Evolutionary conservation across 2,113 vertebrate genomes (phyloP).

Genomic region (Gnathonemus longibarbis): DNA sequence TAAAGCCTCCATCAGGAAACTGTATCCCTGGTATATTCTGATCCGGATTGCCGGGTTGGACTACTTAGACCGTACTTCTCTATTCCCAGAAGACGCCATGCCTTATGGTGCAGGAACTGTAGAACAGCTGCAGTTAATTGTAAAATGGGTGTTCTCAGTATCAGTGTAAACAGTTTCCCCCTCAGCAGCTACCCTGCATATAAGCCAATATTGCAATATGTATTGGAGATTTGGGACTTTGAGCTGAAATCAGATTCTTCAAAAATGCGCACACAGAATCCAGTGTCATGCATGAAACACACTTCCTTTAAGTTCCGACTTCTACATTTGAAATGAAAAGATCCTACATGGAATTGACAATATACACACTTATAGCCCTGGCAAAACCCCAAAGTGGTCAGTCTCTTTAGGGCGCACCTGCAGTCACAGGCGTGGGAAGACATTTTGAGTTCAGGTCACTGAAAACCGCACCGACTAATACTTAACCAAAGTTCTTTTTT

Average conservation of each 20-base stretch:
- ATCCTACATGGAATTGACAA: not conserved
- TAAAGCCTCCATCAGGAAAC: constrained; percentile 14
- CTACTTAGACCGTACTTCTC: not conserved
- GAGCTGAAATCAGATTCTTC: not conserved
- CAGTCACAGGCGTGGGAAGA: not conserved
- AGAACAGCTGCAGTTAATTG: constrained; percentile 9
- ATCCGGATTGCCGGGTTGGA: not conserved
- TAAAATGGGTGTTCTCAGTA: not conserved
- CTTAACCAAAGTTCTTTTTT: not conserved
- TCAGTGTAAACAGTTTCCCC: not conserved
- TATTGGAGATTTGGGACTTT: not conserved
- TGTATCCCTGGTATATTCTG: not conserved
- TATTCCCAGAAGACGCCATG: not conserved
- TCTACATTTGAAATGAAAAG: not conserved
- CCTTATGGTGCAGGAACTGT: constrained; percentile 3
- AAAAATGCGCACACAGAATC: not conserved
- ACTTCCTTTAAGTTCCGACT: not conserved
- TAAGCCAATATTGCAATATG: not conserved
- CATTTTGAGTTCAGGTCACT: not conserved
- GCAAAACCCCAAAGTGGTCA: not conserved
- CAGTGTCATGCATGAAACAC: not conserved
- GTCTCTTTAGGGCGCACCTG: not conserved
- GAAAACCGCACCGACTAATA: not conserved
- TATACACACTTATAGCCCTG: not conserved
- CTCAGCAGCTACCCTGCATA: not conserved